Base-by-base conservation (phyloP, 1,140 invertebrate genomes). In the Apis laboriosa region DNA sequence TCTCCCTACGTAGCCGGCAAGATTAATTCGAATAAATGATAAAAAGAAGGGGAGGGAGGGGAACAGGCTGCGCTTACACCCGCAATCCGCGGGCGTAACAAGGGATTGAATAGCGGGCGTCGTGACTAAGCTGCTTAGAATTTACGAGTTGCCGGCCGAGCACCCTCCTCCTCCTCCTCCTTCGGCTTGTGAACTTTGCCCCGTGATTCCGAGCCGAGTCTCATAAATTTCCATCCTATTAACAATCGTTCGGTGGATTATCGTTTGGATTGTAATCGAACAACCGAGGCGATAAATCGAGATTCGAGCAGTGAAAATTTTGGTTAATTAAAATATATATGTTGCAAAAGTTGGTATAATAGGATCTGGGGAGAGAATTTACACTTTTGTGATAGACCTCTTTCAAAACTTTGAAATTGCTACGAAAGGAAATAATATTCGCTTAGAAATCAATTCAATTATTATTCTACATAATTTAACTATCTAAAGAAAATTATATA, bases 41-140 rank as follows among this genome's bases (percentile, higher is more conserved):
- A 49, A 56, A 58, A 56, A 17, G 17, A 19, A 0, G 53, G 34
- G 9, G 9, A 56, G 53, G 5, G n/a, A 34, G 34, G 63, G 63
- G 43, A 61, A 49, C 11, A 55, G n/a, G 24, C 17, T 72, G 55
- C 17, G 56, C 21, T 75, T 63, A 61, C 34, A 75, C 28, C 43
- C 28, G 43, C 63, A 53, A 53, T 72, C 53, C 68, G 58, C 60
- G 68, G 60, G 61, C 79, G 66, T 71, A 85, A 75, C 56, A 66
- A 58, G 56, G 63, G 74, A 85, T 75, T 71, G 80, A 75, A 75
- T 71, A 72, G 75, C 70, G 56, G 61, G 56, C 58, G 58, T 60
- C 86, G 77, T 71, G 84, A 79, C 81, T 87, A 87, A 87, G 86
- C 86, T 86, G 86, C 86, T 87, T 87, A 87, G 86, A 88, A 88